phyloP scores from a whole-genome alignment of 2,797 vertebrate genomes.

The Anisognathus igniventris region DNA sequence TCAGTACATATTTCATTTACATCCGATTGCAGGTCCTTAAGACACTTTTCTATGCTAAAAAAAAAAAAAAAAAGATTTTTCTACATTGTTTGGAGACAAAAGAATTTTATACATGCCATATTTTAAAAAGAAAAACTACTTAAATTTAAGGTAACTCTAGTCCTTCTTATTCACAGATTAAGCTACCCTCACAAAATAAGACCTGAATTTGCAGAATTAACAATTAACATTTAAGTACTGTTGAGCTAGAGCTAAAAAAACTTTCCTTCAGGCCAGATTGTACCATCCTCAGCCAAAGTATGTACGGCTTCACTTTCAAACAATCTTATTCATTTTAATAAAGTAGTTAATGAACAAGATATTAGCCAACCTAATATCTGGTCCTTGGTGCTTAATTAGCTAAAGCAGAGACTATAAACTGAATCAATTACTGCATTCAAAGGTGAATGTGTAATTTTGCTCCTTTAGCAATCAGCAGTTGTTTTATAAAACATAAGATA shows the following conservation, averaged over 20 bases:
- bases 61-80: not conserved
- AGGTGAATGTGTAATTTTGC: not conserved
- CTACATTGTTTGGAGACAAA: not conserved
- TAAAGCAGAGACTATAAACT: not conserved
- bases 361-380: not conserved
- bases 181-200: not conserved
- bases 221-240: not conserved
- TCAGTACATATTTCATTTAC: conserved; percentile 74
- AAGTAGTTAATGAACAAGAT: not conserved
- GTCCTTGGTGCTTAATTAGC: not conserved
- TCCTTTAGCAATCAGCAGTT: not conserved
- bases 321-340: not conserved
- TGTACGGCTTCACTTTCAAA: not conserved
- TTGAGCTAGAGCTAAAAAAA: not conserved
- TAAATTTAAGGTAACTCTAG: not conserved
- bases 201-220: not conserved
- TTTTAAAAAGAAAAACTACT: not conserved
- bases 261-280: not conserved
- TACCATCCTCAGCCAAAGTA: not conserved
- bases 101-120: not conserved
- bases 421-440: not conserved
- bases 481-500: not conserved
- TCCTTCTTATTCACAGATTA: not conserved
- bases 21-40: conserved; percentile 84
- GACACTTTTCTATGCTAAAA: conserved; percentile 84